Evolutionary conservation across 2,888 invertebrate genomes (phyloP).

Genomic region (Drosophila ezoana): DNA sequence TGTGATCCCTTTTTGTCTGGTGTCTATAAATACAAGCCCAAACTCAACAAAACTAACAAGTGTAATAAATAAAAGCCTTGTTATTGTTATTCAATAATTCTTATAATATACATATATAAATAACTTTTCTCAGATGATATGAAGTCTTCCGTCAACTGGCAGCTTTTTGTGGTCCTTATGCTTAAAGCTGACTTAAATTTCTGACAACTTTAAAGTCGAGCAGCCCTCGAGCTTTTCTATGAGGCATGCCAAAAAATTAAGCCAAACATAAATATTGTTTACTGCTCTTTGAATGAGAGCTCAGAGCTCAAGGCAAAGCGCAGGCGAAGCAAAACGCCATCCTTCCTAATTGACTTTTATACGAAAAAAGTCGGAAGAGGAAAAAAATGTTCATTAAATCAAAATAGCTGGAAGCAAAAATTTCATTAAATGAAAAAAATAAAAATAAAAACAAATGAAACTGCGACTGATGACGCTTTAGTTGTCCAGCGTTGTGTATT

Average conservation of each 20-base stretch:
- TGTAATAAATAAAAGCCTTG: constrained; percentile 16
- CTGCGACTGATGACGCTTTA: background rate
- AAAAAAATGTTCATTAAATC: constrained; percentile 36
- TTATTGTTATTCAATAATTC: constrained; percentile 18
- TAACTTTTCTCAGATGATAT: background rate
- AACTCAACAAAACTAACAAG: constrained; percentile 20
- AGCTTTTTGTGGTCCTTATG: background rate
- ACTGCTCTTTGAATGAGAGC: constrained; percentile 1
- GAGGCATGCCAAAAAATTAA: background rate
- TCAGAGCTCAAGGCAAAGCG: constrained; percentile 9
- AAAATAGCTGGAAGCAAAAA: constrained; percentile 48
- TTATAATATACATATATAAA: no score
- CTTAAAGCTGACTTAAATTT: background rate
- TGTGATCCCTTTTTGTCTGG: constrained; percentile 32
- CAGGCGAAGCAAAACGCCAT: background rate
- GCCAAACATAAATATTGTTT: constrained; percentile 22
- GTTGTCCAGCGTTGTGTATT: constrained; percentile 5
- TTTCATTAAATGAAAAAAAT: constrained; percentile 17
- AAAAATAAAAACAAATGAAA: background rate
- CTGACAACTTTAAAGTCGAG: background rate
- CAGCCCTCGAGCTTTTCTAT: background rate
- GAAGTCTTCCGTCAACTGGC: no score
- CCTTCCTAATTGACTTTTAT: constrained; percentile 37
- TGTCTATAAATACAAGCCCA: constrained; percentile 17
- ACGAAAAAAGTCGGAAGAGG: constrained; percentile 14